Conservation (phyloP, 2,797 vertebrate species). For the Anabacerthia variegaticeps region DNA sequence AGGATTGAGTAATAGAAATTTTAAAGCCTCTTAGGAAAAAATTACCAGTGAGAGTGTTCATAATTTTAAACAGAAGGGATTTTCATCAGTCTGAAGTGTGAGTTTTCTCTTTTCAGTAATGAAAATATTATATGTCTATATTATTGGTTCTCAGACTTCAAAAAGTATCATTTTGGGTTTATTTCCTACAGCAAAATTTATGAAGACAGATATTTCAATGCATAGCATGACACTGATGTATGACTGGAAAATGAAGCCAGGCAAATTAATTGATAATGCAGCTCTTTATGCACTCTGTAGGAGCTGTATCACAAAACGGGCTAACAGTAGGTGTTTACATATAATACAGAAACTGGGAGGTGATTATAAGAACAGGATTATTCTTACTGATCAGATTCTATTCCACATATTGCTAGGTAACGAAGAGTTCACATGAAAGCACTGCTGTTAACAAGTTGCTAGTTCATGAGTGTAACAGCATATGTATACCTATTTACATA, state of each 20-base stretch:
- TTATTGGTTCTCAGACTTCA: neutral
- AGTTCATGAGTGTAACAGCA: neutral
- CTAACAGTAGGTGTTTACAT: neutral
- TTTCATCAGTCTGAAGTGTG: neutral
- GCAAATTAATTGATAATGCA: conserved; percentile 18
- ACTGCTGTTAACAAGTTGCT: neutral
- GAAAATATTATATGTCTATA: neutral
- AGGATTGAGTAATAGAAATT: neutral
- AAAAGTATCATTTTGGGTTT: neutral
- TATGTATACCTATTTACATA: neutral
- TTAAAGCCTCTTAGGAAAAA: neutral
- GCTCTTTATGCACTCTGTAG: neutral
- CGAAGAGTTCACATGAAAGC: neutral
- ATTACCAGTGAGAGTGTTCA: neutral
- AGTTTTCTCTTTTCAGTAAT: neutral
- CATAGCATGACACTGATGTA: neutral
- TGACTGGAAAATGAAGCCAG: neutral
- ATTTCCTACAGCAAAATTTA: neutral
- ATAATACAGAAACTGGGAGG: neutral
- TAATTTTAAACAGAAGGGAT: neutral
- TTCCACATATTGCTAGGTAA: neutral
- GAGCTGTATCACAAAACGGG: neutral
- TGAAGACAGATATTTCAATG: neutral
- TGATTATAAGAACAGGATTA: neutral
- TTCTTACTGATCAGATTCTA: neutral